Conservation (phyloP, 23 tunicate genomes). For the Clavelina lepadiformis region DNA sequence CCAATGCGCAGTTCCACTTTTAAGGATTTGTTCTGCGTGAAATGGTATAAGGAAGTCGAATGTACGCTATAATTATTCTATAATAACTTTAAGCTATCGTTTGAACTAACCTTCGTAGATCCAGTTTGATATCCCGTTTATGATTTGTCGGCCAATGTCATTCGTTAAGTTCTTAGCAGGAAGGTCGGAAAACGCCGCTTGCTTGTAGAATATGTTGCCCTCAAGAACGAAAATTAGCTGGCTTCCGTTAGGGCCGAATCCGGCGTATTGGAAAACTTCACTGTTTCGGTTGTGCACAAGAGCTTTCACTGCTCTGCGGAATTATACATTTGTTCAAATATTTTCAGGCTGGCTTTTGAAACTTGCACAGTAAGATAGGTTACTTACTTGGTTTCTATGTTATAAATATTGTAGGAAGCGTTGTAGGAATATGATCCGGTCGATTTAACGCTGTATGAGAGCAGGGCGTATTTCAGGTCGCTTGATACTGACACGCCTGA, state of each 20-base stretch:
- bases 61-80: neutral
- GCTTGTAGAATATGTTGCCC: slow-evolving; percentile 59
- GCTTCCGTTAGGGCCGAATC: slow-evolving; percentile 57
- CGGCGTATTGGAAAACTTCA: slow-evolving; percentile 44
- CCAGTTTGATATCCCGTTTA: slow-evolving; percentile 62
- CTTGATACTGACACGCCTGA: slow-evolving; percentile 30
- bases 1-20: slow-evolving; percentile 46
- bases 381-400: slow-evolving; percentile 41
- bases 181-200: neutral
- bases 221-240: slow-evolving; percentile 43
- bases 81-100: neutral
- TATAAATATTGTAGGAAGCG: slow-evolving; percentile 61
- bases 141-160: slow-evolving; percentile 19
- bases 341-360: too few species aligned
- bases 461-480: slow-evolving; percentile 38
- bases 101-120: slow-evolving; percentile 65
- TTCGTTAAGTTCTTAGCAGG: slow-evolving; percentile 27
- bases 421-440: slow-evolving; percentile 34
- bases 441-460: slow-evolving; percentile 32
- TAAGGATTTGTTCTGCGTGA: slow-evolving; percentile 57
- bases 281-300: slow-evolving; percentile 18
- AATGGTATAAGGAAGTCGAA: neutral
- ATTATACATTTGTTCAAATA: too few species aligned
- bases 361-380: too few species aligned
- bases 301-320: slow-evolving; percentile 10